Conservation (phyloP, 2,113 vertebrate species). For the Notechis scutatus region DNA sequence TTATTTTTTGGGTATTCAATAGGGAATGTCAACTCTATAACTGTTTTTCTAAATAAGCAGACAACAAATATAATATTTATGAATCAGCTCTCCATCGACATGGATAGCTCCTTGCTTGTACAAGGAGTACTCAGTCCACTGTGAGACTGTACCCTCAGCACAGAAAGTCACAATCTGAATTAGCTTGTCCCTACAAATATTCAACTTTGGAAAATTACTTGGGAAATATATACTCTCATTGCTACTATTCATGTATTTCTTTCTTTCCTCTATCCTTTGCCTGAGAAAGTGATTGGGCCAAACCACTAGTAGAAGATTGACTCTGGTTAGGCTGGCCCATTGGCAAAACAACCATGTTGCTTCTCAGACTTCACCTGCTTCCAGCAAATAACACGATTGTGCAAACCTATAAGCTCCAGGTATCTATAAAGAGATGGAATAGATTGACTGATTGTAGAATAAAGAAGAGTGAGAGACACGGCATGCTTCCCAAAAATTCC, state of each 20-base stretch:
- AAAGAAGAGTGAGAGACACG: background rate
- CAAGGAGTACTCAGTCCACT: background rate
- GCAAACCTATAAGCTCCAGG: background rate
- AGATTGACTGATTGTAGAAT: background rate
- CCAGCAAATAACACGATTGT: background rate
- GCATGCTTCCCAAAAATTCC: background rate
- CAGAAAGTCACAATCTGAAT: background rate
- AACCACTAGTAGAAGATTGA: background rate
- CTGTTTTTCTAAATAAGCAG: background rate
- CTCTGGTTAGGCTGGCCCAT: background rate
- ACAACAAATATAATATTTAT: background rate
- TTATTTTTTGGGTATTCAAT: background rate
- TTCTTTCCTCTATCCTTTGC: background rate
- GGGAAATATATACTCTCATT: background rate
- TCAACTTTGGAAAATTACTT: background rate
- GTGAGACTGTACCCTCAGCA: background rate
- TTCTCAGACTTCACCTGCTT: background rate
- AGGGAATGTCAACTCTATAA: background rate
- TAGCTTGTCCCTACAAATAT: background rate
- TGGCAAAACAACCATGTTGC: background rate
- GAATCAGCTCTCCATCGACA: background rate
- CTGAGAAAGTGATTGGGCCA: background rate
- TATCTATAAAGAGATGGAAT: background rate
- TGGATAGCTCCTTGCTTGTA: background rate
- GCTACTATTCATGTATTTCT: background rate